Evolutionary conservation across 2,113 vertebrate species (phyloP), one percentile per base, ranked within the genome.

Genomic region (Glaucomys volans): DNA sequence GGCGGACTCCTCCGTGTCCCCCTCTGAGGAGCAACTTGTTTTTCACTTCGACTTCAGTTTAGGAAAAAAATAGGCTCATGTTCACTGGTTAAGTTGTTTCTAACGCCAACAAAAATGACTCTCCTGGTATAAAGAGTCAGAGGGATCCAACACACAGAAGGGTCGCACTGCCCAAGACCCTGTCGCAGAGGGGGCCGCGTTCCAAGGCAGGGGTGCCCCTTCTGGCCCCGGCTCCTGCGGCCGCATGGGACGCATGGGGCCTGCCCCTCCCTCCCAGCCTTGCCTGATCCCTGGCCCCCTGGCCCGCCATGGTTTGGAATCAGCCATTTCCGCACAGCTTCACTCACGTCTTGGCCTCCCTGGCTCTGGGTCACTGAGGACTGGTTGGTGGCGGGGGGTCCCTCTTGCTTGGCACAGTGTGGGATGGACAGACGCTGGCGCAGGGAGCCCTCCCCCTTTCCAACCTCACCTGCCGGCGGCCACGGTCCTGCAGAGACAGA

Each of bases 341-440:
- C 20, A 54, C 5, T 22, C 8, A 10, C 7, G 11, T 14, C 16
- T 32, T 50, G 30, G 17, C 75, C 11, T 6, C 52, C 16, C n/a
- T 1, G 17, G 26, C 24, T 67, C 1, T 14, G 52, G 59, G 64
- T 22, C 0, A 0, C 26, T 18, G 57, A 52, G 57, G 47, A 32
- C 35, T 2, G 30, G 37, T 13, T 13, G 57, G n/a, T n/a, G n/a
- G n/a, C n/a, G 47, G 16, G 22, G 74, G 35, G 50, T 28, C 13
- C 42, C 1, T 22, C 4, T 8, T 54, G 17, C 8, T 12, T 0
- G 26, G 12, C 1, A 0, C 18, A 0, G 26, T 5, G 5, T 5
- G 3, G 84, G 62, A 28, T 32, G 62, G 62, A 66, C 30, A 30
- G 30, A 13, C 30, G 0, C 90, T 40, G 2, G 4, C 9, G 17